phyloP scores from a whole-genome alignment of 2,113 vertebrate species.

The Gadus chalcogrammus region DNA sequence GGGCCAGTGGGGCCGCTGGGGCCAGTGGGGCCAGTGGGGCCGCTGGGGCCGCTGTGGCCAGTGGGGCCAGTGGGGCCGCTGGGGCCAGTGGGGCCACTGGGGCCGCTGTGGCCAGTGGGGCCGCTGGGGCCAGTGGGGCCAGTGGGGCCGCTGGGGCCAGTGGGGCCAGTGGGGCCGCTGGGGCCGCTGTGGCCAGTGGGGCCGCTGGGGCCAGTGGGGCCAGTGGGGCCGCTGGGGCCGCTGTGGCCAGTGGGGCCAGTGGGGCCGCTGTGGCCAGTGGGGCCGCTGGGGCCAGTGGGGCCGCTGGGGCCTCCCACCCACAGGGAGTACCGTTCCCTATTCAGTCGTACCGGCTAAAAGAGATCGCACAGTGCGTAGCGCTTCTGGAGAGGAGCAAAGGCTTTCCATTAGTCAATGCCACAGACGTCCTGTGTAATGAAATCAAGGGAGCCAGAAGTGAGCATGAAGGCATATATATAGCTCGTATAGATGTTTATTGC shows the following conservation, averaged over 20 bases:
- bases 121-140: conserved; percentile 1
- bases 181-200: conserved; percentile 3
- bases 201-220: no score
- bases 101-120: no score
- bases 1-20: background rate
- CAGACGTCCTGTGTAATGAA: conserved; percentile 41
- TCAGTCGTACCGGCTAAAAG: background rate
- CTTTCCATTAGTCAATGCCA: conserved; percentile 64
- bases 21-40: background rate
- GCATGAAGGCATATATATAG: conserved; percentile 3
- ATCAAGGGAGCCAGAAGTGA: conserved; percentile 35
- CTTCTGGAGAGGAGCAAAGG: conserved; percentile 41
- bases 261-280: no score
- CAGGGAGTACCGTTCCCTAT: background rate
- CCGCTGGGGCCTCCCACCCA: conserved; percentile 15
- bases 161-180: no score
- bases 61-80: background rate
- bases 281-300: conserved; percentile 3
- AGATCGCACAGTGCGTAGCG: conserved; percentile 20
- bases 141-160: background rate
- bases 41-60: no score
- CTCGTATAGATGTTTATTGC: background rate
- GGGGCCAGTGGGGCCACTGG: conserved; percentile 2
- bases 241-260: conserved; percentile 1
- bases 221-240: background rate